phyloP scores from a whole-genome alignment of 2,113 vertebrate genomes.

The Ammospiza caudacuta region DNA sequence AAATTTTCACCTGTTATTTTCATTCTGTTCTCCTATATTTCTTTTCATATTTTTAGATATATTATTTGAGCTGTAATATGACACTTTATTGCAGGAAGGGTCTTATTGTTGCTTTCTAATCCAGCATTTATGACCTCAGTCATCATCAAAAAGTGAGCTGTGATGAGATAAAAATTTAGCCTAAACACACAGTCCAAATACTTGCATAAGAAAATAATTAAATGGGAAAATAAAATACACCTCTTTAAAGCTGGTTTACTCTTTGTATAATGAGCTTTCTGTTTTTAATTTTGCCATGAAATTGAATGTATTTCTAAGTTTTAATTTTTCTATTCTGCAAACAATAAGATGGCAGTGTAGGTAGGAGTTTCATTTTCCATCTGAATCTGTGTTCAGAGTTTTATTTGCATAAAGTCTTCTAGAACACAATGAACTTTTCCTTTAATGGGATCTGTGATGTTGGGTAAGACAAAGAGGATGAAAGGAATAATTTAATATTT shows the following conservation, averaged over 20 bases:
- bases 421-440: neutral
- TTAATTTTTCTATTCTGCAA: neutral
- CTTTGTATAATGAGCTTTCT: neutral
- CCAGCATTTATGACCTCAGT: neutral
- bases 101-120: neutral
- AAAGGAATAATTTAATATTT: conserved; percentile 32
- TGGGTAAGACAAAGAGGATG: neutral
- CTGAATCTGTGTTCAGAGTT: neutral
- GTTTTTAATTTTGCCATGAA: neutral
- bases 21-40: neutral
- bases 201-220: neutral
- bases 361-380: neutral
- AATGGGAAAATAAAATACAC: neutral
- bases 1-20: neutral
- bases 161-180: neutral
- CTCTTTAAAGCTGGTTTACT: neutral
- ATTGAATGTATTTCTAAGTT: neutral
- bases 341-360: neutral
- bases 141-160: neutral
- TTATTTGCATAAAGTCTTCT: neutral
- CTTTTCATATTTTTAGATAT: neutral
- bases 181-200: neutral
- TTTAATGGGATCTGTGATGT: neutral
- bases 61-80: neutral
- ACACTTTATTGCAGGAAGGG: neutral